A percentile compares a stretch with the other conserved stretches of the same genome.
Conservation (phyloP, 2,888 invertebrate genomes). For the Scelioninae gen. 1 region DNA sequence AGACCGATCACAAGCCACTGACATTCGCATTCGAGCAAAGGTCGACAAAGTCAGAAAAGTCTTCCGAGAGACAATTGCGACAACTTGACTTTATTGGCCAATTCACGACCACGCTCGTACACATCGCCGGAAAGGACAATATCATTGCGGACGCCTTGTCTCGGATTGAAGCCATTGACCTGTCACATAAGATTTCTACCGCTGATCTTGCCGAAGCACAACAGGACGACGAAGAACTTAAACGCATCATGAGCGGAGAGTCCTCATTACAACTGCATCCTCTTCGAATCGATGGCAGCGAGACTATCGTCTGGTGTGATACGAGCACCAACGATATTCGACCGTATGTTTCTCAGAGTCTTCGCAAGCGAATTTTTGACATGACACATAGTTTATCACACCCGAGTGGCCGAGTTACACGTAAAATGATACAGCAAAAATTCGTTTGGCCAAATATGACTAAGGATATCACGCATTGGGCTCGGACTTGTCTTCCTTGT, state of each 20-base stretch:
- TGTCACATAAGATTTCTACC: background rate
- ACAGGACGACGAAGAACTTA: background rate
- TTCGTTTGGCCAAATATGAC: constrained; percentile 24
- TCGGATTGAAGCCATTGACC: background rate
- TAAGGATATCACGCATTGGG: background rate
- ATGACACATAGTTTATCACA: constrained; percentile 1
- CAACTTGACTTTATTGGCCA: too few relatives aligned
- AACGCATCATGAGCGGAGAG: background rate
- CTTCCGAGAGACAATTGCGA: too few relatives aligned
- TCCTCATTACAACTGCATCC: background rate
- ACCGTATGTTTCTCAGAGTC: background rate
- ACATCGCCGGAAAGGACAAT: background rate
- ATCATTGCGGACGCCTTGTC: background rate
- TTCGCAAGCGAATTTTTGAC: background rate
- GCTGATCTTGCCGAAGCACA: background rate
- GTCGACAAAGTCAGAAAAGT: too few relatives aligned
- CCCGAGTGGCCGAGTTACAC: constrained; percentile 7
- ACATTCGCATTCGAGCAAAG: too few relatives aligned
- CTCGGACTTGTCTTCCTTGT: constrained; percentile 5
- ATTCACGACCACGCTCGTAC: too few relatives aligned
- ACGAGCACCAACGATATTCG: background rate
- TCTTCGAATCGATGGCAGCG: background rate
- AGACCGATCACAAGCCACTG: too few relatives aligned
- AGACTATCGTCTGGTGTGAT: constrained; percentile 11
- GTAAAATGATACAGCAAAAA: background rate